Conservation (phyloP, 2,797 vertebrate species). For the Enteromius argenteus region DNA sequence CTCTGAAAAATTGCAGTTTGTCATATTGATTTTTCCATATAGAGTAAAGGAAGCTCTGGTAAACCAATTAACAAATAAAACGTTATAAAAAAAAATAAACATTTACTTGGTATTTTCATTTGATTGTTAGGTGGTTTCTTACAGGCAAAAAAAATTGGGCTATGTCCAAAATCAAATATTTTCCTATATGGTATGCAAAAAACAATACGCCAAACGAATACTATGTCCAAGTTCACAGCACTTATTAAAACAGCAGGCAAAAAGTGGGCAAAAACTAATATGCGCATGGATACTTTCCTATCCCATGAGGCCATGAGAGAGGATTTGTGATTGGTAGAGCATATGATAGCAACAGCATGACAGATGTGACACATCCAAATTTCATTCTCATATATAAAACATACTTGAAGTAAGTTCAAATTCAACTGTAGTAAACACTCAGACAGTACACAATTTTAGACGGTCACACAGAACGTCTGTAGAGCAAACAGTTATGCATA, state of each 20-base stretch:
- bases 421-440: background rate
- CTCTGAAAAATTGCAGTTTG: background rate
- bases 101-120: background rate
- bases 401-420: background rate
- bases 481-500: background rate
- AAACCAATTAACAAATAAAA: background rate
- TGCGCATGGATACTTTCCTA: background rate
- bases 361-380: background rate
- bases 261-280: background rate
- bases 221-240: background rate
- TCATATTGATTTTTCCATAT: background rate
- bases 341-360: background rate
- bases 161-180: background rate
- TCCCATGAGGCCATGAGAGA: background rate
- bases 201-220: background rate
- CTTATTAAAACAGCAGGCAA: background rate
- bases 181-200: background rate
- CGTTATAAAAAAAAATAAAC: background rate
- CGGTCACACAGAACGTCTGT: background rate
- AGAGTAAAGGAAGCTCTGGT: background rate
- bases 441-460: background rate
- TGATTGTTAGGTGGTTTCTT: background rate
- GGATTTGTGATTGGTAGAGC: background rate
- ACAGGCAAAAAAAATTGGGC: background rate
- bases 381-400: background rate